Evolutionary conservation across 1,140 invertebrate species (phyloP), one percentile per base, ranked within the genome.

Genomic region (Lutraria rhynchaena): DNA sequence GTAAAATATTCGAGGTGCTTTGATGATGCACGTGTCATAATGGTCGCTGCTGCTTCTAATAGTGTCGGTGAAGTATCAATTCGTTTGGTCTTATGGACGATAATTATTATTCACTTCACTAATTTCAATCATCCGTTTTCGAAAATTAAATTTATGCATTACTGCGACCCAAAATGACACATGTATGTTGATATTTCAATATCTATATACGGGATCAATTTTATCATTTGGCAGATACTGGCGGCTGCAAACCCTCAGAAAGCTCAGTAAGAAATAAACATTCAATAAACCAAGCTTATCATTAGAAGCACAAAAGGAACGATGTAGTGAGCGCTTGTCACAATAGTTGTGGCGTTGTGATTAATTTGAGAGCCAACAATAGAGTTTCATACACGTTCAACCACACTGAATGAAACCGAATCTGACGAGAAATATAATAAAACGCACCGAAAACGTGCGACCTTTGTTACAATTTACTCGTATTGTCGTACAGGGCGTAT

Each of bases 381-480:
- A 65, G n/a, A 51, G 51, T 49, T 29, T 51, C 58, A 77, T 55
- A 51, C 61, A 51, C 44, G 22, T 41, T 19, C 33, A 1, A 5
- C 13, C 17, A 29, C 51, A 51, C 49, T 37, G 24, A 77, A 44
- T 65, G 74, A 77, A 77, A 77, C 55, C 24, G 37, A 60, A 74
- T 74, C 51, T 74, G 53, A 60, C 37, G 35, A 31, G 35, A 60
- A 73, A 60, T 74, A 60, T 44, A 74, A 74, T 77, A 77, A 77
- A 77, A 65, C 24, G 33, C 31, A 65, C 60, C 55, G 29, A n/a
- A 51, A 67, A 57, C 60, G 75, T 35, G 46, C 24, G 60, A 57
- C 75, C 46, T 49, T 65, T 65, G 63, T 67, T 35, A 51, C 44
- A 19, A 35, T 55, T 35, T 71, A 53, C 55, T 22, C 29, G 24